Base-by-base conservation (phyloP, 92 coral and sea anemone genomes). In the Paramuricea clavata region DNA sequence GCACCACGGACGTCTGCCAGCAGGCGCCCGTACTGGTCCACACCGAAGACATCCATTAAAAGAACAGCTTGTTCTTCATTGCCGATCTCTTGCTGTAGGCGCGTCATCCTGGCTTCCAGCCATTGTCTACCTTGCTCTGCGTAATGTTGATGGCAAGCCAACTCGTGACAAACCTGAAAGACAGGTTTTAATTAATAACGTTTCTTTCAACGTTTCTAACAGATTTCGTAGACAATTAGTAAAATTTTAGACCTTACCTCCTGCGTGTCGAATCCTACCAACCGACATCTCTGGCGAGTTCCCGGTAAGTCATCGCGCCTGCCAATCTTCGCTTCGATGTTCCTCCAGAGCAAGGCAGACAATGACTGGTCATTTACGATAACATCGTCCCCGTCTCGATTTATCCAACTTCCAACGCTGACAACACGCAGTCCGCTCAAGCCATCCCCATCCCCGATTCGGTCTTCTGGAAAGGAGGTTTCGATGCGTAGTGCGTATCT, bases 71-170 rank as follows among this genome's bases (percentile, higher is more conserved):
- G 5, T 3, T 2, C 12, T 17, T 56, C 27, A 4, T 56, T 17
- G 64, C 22, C 64, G 64, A 17, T 17, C 3, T 56, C 64, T 13
- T 17, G 3, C n/a, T n/a, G n/a, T 2, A 65, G 41, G 2, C 41
- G 34, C 6, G 11, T 8, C 5, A 65, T 5, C 41, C 41, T 65
- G 11, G 15, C 34, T 8, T 32, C 41, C 72, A 65, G 72, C 33
- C 72, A 65, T 16, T 65, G 34, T 32, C 41, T 65, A 9, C 72
- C 72, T 65, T 65, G 72, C 41, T 65, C 34, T 8, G 72, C 30
- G 72, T 11, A 65, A 32, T 65, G 72, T 32, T 65, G 72, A n/a
- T 65, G 72, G 16, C 72, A 26, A 3, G 33, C 72, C 11, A 25
- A 2, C 19, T 50, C 22, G 3, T 8, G 17, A 19, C 59, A 50